These are phyloP conservation scores for Aphelinus certus DNA, from an alignment of 1,140 invertebrate species.

Conservation along the genomic window DNA sequence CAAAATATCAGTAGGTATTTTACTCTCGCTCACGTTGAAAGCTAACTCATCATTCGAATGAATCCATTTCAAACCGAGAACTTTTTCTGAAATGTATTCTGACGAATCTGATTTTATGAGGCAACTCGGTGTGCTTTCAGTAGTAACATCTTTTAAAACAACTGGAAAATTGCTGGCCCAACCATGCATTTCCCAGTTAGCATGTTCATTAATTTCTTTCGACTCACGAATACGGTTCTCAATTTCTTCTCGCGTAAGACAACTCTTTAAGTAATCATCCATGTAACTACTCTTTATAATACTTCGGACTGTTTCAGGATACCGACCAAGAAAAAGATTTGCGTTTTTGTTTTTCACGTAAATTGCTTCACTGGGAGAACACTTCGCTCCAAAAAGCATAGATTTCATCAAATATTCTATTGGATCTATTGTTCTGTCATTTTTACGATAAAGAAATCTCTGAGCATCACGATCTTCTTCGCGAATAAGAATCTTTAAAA, in stretches of 20 bases:
- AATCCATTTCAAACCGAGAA: neutral
- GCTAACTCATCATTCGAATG: neutral
- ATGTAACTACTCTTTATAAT: constrained; percentile 1
- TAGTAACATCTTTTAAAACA: neutral
- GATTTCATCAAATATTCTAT: neutral
- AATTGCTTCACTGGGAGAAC: neutral
- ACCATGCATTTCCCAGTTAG: neutral
- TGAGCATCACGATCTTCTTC: neutral
- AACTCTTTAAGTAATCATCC: constrained; percentile 12
- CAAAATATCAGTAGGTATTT: neutral
- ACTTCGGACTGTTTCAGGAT: neutral
- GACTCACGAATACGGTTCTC: neutral
- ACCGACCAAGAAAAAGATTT: neutral
- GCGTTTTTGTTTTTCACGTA: constrained; percentile 10
- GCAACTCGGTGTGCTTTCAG: neutral
- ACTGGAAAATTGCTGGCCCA: neutral
- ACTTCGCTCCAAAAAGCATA: neutral
- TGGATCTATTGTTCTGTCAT: neutral
- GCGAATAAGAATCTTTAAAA: neutral
- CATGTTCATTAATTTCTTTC: neutral
- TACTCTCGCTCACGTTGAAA: neutral
- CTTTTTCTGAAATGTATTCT: neutral
- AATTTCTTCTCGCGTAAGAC: neutral
- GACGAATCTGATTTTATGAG: neutral
- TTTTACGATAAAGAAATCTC: neutral